phyloP scores from a whole-genome alignment of 35 echinoderm and acorn worm genomes.

The Heliocidaris erythrogramma region DNA sequence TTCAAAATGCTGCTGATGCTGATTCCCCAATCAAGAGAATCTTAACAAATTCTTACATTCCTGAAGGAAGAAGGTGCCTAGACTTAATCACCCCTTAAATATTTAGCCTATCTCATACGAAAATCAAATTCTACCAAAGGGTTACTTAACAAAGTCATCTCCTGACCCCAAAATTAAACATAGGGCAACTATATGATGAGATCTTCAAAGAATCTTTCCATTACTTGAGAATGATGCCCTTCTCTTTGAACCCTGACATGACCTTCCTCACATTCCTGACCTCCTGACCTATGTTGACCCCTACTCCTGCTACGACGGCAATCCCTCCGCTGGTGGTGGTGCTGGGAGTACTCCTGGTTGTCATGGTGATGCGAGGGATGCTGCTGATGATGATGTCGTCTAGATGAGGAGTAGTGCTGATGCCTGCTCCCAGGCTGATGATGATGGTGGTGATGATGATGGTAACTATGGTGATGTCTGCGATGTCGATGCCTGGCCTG shows the following conservation, averaged over 20 bases:
- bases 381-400: conserved; percentile 14
- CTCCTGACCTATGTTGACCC: conserved; percentile 16
- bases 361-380: conserved; percentile 16
- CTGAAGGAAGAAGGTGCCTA: no score
- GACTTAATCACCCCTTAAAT: no score
- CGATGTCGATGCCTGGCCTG: not conserved
- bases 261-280: not conserved
- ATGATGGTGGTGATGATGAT: conserved; percentile 33
- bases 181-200: conserved; percentile 1
- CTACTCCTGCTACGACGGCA: conserved; percentile 25
- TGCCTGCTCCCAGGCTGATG: not conserved
- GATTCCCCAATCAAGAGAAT: no score
- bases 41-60: no score
- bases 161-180: not conserved
- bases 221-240: not conserved
- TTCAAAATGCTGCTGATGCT: no score
- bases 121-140: no score
- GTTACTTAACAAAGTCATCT: not conserved
- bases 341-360: conserved; percentile 24
- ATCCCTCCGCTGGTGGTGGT: not conserved
- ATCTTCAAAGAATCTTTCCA: conserved; percentile 42
- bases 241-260: not conserved
- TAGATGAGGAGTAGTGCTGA: conserved; percentile 6
- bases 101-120: no score
- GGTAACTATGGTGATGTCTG: not conserved